Evolutionary conservation across 2,888 invertebrate genomes (phyloP), one percentile per base, ranked within the genome.

Genomic region (Polylopha cassiicola): DNA sequence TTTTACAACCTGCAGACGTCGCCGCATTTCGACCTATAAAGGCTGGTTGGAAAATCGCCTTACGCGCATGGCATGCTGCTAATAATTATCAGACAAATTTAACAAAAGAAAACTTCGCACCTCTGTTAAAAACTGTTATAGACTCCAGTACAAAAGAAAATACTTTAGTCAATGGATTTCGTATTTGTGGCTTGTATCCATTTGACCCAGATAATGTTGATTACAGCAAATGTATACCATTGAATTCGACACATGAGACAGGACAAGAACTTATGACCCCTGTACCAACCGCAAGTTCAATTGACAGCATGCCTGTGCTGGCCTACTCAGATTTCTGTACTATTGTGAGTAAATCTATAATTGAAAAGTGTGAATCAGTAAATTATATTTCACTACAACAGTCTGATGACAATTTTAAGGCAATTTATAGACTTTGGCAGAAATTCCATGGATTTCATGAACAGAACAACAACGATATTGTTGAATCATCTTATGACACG

Each of bases 381-480:
- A 22, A 10, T 5, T 10, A 8, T 22, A 10, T 22, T 3, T 7
- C 9, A 4, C 3, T 22, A 22, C 2, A 22, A 22, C 7, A 22
- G 2, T 22, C n/a, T 9, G 22, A 22, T n/a, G 22, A 22, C 22
- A 9, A 9, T 22, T 22, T 22, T 3, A 22, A 22, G 2, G 22
- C 22, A 22, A 22, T 22, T 22, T 22, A 22, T 22, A 22, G 22
- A 10, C 22, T 22, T 22, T 22, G 22, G 22, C n/a, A 5, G 8
- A 6, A 22, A 22, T 22, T 22, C 22, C 22, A 22, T 22, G 22
- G 10, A 7, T 7, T 9, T 3, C 3, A 5, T 3, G 22, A 22
- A 22, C 22, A 2, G 8, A 22, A 9, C 8, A 22, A n/a, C n/a
- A n/a, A n/a, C n/a, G n/a, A 22, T 22, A 22, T 22, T 4, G n/a